Conservation (phyloP, 2,888 invertebrate species). For the Nasonovia ribisnigri region DNA sequence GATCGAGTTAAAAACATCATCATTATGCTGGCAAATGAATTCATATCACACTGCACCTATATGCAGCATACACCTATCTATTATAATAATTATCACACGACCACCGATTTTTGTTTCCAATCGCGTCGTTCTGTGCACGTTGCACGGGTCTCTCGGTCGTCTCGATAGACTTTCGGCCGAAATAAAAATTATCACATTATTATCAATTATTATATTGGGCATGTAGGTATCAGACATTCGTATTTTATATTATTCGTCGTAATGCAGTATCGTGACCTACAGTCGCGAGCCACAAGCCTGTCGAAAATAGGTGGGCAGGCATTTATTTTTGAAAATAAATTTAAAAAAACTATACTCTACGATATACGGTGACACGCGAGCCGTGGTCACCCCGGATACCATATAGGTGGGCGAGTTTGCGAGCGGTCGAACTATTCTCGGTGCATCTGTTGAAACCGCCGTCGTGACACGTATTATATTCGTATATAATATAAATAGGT, state of each 20-base stretch:
- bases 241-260: background rate
- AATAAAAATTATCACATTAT: background rate
- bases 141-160: background rate
- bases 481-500: background rate
- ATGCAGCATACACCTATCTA: background rate
- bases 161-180: background rate
- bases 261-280: background rate
- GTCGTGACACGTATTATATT: background rate
- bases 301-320: background rate
- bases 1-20: too few relatives aligned
- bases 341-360: background rate
- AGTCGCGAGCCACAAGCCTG: too few relatives aligned
- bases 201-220: too few relatives aligned
- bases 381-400: background rate
- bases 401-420: background rate
- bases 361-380: background rate
- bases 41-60: background rate
- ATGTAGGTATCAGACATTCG: background rate
- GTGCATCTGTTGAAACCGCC: background rate
- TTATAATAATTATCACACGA: background rate
- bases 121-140: background rate
- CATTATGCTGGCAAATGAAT: too few relatives aligned
- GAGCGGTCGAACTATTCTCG: background rate
- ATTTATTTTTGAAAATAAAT: background rate
- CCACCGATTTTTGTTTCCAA: background rate